A percentile compares a stretch with the other conserved stretches of the same genome.
Evolutionary conservation across 1,140 invertebrate genomes (phyloP).

Genomic region (Saccostrea glomerata): DNA sequence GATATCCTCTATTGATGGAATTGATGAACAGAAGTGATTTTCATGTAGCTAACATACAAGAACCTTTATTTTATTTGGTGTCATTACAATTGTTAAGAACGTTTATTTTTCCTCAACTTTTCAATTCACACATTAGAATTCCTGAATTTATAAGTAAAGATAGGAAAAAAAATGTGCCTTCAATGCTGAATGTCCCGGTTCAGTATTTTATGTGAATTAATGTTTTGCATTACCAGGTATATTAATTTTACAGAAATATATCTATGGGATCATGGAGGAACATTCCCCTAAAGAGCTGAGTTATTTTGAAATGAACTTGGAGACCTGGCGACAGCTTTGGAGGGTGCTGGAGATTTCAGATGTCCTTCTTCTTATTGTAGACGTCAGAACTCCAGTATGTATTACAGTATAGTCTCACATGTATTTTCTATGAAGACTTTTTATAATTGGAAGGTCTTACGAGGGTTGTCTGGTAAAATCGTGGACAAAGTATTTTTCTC

Average conservation of each 20-base stretch:
- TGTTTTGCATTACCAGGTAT: background rate
- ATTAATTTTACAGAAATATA: constrained; percentile 81
- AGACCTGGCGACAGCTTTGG: constrained; percentile 96
- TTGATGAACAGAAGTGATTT: no score
- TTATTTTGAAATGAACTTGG: constrained; percentile 93
- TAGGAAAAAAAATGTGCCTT: background rate
- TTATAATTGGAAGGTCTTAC: background rate
- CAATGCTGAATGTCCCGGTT: background rate
- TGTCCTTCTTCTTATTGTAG: constrained; percentile 90
- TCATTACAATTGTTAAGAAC: background rate
- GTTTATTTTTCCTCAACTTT: background rate
- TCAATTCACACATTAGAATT: background rate
- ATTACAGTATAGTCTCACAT: background rate
- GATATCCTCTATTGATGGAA: no score
- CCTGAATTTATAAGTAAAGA: background rate
- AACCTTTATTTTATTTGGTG: background rate
- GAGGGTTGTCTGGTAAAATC: no score
- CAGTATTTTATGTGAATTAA: background rate
- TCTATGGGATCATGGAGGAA: constrained; percentile 81
- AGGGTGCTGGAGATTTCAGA: constrained; percentile 94
- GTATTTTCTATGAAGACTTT: background rate
- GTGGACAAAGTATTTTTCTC: no score
- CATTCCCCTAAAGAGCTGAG: constrained; percentile 81
- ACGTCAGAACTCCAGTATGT: constrained; percentile 90
- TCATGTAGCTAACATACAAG: no score